Evolutionary conservation across 2,888 invertebrate species (phyloP), one percentile per base, ranked within the genome.

Genomic region (Oasisia sp.): DNA sequence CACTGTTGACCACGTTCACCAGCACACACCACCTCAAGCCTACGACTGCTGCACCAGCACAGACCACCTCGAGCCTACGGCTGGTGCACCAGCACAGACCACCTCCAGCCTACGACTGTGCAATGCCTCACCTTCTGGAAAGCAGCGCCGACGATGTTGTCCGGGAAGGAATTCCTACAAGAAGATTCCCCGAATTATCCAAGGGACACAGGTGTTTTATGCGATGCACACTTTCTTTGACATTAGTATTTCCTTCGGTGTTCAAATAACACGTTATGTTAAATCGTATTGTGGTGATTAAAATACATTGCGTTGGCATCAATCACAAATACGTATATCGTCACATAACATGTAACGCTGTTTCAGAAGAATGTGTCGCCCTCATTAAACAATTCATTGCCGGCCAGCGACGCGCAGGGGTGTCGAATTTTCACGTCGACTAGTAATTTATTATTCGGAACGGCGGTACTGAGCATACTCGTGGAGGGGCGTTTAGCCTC

Each of bases 71-170:
- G 58, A 58, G 58, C 5, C 58, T 5, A 19, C 45, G 45, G 45
- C 11, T 9, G 45, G 45, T 45, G 5, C 56, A 58, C 14, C 14
- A 58, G 58, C n/a, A n/a, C n/a, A n/a, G n/a, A n/a, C n/a, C n/a
- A n/a, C n/a, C 58, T n/a, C n/a, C n/a, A n/a, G n/a, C n/a, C n/a
- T n/a, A n/a, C n/a, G n/a, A n/a, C n/a, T n/a, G n/a, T n/a, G n/a
- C n/a, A n/a, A n/a, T n/a, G n/a, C 50, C 95, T 94, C 92, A 95
- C 95, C 94, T 95, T 95, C 92, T 95, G 95, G 94, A 96, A 95
- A 12, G 96, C 95, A 3, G 99, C 98, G 97, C 98, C 98, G 95
- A 99, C 98, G 94, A 99, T 97, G 97, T 99, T 99, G 96, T 98
- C 98, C 32, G 98, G 98, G 96, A 99, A 98, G 95, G 98, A 50